phyloP scores from a whole-genome alignment of 1,140 invertebrate species.

The Brachionus koreanus region DNA sequence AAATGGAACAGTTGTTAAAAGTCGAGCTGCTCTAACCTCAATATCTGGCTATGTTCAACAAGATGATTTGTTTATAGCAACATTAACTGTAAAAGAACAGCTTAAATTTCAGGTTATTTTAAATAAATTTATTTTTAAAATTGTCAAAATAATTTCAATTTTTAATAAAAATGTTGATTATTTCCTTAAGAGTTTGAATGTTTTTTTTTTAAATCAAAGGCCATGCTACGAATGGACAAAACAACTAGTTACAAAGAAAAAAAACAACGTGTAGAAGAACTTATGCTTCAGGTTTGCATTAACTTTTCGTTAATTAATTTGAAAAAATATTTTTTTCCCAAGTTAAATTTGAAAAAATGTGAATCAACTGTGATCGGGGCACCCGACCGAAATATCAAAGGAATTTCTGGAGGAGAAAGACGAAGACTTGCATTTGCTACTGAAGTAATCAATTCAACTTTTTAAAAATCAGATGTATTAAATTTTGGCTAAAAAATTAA shows the following conservation, averaged over 20 bases:
- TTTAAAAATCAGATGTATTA: too few relatives aligned
- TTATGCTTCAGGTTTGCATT: not conserved
- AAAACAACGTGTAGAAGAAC: not conserved
- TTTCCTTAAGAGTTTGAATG: too few relatives aligned
- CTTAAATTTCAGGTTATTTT: constrained; percentile 57
- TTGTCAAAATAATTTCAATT: too few relatives aligned
- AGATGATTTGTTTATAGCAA: constrained; percentile 63
- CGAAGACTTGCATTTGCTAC: constrained; percentile 91
- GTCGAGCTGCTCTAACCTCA: not conserved
- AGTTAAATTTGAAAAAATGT: constrained; percentile 42
- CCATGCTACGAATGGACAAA: constrained; percentile 39
- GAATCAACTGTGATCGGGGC: constrained; percentile 1
- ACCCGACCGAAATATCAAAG: constrained; percentile 67
- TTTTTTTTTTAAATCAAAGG: not conserved
- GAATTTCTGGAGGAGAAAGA: constrained; percentile 90
- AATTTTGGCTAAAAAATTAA: too few relatives aligned
- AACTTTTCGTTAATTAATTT: not conserved
- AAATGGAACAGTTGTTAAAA: constrained; percentile 50
- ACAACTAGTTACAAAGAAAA: not conserved
- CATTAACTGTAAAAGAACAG: constrained; percentile 63
- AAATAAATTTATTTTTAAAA: not conserved
- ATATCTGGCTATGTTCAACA: constrained; percentile 92
- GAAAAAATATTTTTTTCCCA: not conserved
- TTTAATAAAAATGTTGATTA: too few relatives aligned
- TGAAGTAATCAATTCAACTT: constrained; percentile 63